Evolutionary conservation across 2,797 vertebrate species (phyloP), one percentile per base, ranked within the genome.

Genomic region (Melanotaenia pygmaea): DNA sequence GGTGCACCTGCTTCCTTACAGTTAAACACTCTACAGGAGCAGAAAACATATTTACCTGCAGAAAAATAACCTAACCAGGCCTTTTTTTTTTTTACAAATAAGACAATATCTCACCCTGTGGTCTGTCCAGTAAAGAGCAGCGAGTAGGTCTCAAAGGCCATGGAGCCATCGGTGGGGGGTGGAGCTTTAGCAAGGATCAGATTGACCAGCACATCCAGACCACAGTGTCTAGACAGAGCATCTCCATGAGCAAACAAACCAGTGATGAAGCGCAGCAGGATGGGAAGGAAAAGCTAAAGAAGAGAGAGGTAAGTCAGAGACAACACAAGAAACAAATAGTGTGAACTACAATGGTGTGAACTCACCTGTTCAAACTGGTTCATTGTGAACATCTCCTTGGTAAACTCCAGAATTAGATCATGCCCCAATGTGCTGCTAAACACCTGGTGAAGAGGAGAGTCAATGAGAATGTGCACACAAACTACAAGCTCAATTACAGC

Each of bases 101-200:
- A 10, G 7, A 7, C 24, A n/a, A 28, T 1, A 3, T 43, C 95
- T 95, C 85, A 99, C 97, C 91, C 92, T 50, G 88, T 26, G 0
- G 71, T 80, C n/a, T 94, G 93, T 5, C 91, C 94, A 0, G 88
- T 89, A 92, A 99, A 99, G 80, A 95, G 58, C 3, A 99, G 93
- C 10, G 97, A 97, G 89, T 99, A 99, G 47, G 96, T 98, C 83
- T 99, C 97, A 75, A 97, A 97, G 4, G 96, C 96, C 97, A 98
- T 96, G n/a, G 96, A 97, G 77, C 97, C 97, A 1, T 96, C 85
- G 0, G 94, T 93, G 12, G 98, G 97, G 47, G 98, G 97, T 3
- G 95, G 93, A 34, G 97, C 98, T 95, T 99, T 99, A 80, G 92
- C 92, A 28, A 99, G 93, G 91, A 99, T 96, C 9, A 99, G 96